Evolutionary conservation across 2,888 invertebrate genomes (phyloP), one percentile per base, ranked within the genome.

Genomic region (Agonum fuliginosum): DNA sequence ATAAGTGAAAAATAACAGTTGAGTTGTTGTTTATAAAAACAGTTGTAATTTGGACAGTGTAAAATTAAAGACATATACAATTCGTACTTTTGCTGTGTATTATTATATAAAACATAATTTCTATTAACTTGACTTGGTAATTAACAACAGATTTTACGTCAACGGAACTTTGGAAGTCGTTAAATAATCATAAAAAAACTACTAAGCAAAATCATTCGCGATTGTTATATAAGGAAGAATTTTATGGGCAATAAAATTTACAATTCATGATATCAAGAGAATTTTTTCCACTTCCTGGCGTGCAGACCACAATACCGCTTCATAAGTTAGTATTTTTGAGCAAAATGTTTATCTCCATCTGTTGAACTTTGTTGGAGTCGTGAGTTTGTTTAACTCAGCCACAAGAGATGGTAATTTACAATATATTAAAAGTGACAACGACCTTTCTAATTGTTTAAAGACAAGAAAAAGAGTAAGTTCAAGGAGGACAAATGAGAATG

Each of bases 221-320:
- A 71, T 51, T 34, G 71, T 71, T 71, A 48, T 71, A 19, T 51
- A 48, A 51, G 34, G 72, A 27, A 54, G 54, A 19, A 54, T 27
- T 72, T 51, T 72, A 72, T 58, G 41, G 72, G 20, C 58, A 19
- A 72, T 58, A 72, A 72, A 72, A 72, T 72, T 37, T 72, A 54
- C 72, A 54, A 72, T 72, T 72, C 72, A 72, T 72, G 72, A 34
- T 30, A 71, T 71, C 71, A 17, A 71, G 51, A 30, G 46, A 48
- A 43, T 34, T 30, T 62, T 62, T 30, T 62, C 17, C 30, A 17
- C 43, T 69, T 69, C 41, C 46, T 43, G 46, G 5, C 58, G n/a
- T 20, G 3, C 20, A 19, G 41, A 67, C 34, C 54, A 19, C 34
- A 17, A 22, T 67, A 41, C 22, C 8, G 41, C 37, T 41, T 22